Percentiles rank a stretch among this genome's conserved stretches.
Evolutionary conservation across 2,797 vertebrate species (phyloP).

Genomic region (Bovichtus diacanthus): DNA sequence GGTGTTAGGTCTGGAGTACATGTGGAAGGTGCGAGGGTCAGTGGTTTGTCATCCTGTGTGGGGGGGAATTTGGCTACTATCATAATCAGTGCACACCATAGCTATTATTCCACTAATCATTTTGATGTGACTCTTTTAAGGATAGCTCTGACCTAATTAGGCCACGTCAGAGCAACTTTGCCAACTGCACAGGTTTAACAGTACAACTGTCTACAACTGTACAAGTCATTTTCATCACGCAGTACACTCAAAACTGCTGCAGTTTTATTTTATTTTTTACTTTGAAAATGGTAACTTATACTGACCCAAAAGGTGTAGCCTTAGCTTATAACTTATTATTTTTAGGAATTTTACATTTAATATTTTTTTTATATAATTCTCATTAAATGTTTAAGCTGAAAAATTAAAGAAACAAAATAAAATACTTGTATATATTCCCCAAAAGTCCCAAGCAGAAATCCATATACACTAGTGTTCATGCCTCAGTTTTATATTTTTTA

Average conservation of each 20-base stretch:
- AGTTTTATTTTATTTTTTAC: no score
- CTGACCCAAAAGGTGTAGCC: no score
- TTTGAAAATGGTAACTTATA: no score
- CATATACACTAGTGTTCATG: no score
- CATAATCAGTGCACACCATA: constrained; percentile 6
- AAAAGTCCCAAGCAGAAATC: no score
- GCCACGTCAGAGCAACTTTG: not conserved
- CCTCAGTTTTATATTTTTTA: no score
- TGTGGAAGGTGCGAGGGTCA: not conserved
- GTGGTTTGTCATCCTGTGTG: constrained; percentile 1
- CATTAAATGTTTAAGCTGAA: no score
- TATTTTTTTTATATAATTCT: no score
- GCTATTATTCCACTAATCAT: constrained; percentile 4
- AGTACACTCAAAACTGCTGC: not conserved
- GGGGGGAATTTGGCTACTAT: not conserved
- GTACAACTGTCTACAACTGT: not conserved
- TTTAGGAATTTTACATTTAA: no score
- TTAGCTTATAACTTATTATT: no score
- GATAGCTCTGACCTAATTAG: not conserved
- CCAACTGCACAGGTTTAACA: not conserved
- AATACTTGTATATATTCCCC: no score
- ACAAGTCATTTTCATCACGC: not conserved
- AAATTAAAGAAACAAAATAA: no score
- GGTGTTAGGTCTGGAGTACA: not conserved
- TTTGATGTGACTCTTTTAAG: not conserved